Percentiles rank a stretch among this genome's conserved stretches.
Evolutionary conservation across 2,797 vertebrate genomes (phyloP).

Genomic region (Muscicapa comitata): DNA sequence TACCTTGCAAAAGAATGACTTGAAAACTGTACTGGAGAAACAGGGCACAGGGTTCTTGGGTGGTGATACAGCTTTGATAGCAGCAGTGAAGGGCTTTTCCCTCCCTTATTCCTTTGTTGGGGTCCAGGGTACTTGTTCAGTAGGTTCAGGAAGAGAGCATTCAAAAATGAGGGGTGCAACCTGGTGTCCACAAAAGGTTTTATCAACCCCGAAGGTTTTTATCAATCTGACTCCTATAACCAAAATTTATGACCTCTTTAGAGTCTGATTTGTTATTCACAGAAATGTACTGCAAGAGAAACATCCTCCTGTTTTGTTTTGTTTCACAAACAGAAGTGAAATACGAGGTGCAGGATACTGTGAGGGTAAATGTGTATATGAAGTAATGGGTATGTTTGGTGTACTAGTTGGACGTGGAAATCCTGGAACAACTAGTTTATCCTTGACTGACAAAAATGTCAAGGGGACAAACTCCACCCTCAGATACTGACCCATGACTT

Average conservation of each 20-base stretch:
- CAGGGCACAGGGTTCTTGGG: neutral
- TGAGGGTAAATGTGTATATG: neutral
- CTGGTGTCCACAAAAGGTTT: neutral
- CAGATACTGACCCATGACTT: neutral
- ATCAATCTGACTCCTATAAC: neutral
- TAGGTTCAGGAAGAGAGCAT: neutral
- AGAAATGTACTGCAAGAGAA: neutral
- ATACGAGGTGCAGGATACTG: neutral
- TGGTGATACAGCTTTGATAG: neutral
- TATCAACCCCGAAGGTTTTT: neutral
- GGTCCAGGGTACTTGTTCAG: neutral
- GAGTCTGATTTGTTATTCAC: neutral
- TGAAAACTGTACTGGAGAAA: neutral
- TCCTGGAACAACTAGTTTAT: neutral
- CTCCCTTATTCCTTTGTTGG: neutral
- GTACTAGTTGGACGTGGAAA: neutral
- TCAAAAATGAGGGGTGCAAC: neutral
- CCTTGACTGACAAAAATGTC: neutral
- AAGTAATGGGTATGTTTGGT: neutral
- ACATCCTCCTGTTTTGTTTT: neutral
- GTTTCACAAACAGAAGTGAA: neutral
- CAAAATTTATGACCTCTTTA: neutral
- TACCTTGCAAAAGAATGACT: neutral
- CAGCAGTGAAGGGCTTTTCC: neutral
- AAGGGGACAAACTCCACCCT: neutral